Conservation (phyloP, 2,888 invertebrate genomes). For the Orthosia gothica region DNA sequence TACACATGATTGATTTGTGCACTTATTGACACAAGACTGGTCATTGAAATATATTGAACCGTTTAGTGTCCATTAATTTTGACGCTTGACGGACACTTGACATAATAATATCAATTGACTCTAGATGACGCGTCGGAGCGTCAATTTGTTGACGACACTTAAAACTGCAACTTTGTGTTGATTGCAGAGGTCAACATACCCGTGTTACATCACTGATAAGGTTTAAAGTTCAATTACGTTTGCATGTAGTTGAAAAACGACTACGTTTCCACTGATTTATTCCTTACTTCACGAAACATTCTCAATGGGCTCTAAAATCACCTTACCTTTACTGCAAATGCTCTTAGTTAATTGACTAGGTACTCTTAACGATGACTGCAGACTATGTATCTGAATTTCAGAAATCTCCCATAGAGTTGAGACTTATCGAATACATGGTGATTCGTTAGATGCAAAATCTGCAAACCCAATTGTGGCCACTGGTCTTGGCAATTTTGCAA, state of each 20-base stretch:
- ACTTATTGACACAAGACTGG: slow-evolving; percentile 40
- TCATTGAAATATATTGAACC: slow-evolving; percentile 57
- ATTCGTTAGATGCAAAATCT: background rate
- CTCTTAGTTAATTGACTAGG: background rate
- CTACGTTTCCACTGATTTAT: background rate
- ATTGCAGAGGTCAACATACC: slow-evolving; percentile 7
- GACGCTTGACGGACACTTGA: slow-evolving; percentile 51
- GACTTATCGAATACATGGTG: background rate
- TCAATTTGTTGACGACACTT: slow-evolving; percentile 19
- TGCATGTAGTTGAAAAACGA: background rate
- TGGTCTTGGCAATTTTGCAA: background rate
- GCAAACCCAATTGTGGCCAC: background rate
- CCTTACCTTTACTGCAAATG: background rate
- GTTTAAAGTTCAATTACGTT: slow-evolving; percentile 11
- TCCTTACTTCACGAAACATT: background rate
- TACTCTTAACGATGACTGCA: too few relatives aligned
- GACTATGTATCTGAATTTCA: too few relatives aligned
- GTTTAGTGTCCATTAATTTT: slow-evolving; percentile 32
- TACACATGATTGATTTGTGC: slow-evolving; percentile 49
- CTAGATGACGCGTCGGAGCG: slow-evolving; percentile 16
- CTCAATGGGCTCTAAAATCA: background rate
- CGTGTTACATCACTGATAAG: slow-evolving; percentile 12
- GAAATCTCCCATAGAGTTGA: too few relatives aligned
- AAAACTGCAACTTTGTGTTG: slow-evolving; percentile 31
- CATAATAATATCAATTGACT: slow-evolving; percentile 46